A percentile compares a stretch with the other conserved stretches of the same genome.
phyloP scores from a whole-genome alignment of 1,140 invertebrate species.

The Atta colombica region DNA sequence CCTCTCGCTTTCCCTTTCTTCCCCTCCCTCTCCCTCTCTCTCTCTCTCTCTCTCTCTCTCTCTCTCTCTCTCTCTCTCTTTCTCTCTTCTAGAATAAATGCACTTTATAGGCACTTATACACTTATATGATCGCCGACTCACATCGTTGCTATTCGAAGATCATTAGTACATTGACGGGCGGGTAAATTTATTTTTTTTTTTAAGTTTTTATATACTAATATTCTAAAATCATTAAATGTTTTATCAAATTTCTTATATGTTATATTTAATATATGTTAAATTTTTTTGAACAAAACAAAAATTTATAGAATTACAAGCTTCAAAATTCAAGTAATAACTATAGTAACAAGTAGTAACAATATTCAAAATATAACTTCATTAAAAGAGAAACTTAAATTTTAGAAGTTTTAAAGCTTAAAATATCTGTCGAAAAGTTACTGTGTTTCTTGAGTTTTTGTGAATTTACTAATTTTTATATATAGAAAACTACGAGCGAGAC shows the following conservation, averaged over 20 bases:
- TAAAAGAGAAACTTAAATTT: no score
- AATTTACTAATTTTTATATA: no score
- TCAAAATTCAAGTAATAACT: no score
- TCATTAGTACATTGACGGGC: conserved; percentile 8
- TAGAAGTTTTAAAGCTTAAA: no score
- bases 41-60: not conserved
- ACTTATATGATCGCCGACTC: conserved; percentile 12
- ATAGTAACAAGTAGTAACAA: no score
- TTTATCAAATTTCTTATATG: not conserved
- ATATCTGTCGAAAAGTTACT: no score
- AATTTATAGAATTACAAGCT: no score
- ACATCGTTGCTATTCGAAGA: conserved; percentile 37
- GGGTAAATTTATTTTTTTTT: not conserved
- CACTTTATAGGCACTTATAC: not conserved
- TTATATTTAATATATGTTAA: not conserved
- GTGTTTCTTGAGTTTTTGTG: no score
- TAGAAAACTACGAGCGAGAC: no score
- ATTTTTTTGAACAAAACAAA: not conserved
- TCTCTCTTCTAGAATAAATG: not conserved
- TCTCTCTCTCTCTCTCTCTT: conserved; percentile 2
- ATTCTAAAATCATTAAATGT: not conserved
- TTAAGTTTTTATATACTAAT: not conserved
- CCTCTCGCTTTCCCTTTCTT: no score
- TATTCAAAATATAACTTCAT: no score
- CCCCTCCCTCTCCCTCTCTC: not conserved